These are phyloP conservation scores for Myotis yumanensis DNA, from an alignment of 2,113 vertebrate genomes.

Conservation along the genomic window DNA sequence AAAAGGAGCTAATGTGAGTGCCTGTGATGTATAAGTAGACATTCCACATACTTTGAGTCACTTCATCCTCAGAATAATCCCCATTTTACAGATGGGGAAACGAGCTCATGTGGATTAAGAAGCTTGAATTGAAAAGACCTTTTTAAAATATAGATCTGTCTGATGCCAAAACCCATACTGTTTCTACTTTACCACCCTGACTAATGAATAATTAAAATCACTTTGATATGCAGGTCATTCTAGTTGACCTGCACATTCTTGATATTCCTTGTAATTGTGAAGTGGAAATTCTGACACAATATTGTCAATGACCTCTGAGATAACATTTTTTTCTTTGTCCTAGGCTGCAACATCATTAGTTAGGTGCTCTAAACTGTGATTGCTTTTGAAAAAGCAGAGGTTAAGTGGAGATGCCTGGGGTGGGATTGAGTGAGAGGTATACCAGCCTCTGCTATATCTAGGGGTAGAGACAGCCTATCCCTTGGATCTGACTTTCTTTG, in stretches of 20 bases:
- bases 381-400: neutral
- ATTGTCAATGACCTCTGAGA: neutral
- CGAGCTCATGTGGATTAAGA: neutral
- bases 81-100: neutral
- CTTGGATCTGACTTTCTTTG: conserved; percentile 26
- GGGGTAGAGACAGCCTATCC: neutral
- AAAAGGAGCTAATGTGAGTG: neutral
- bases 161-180: neutral
- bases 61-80: neutral
- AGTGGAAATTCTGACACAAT: neutral
- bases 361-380: neutral
- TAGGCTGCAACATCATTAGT: neutral
- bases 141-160: conserved; percentile 24
- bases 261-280: neutral
- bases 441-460: neutral
- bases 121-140: neutral
- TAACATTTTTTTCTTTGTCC: neutral
- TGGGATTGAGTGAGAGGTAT: neutral
- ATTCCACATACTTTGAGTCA: neutral
- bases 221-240: neutral
- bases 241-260: neutral
- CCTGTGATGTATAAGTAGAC: neutral
- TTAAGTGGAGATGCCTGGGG: neutral
- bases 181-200: neutral
- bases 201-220: neutral